Evolutionary conservation across 2,888 invertebrate genomes (phyloP), one percentile per base, ranked within the genome.

Genomic region (Athrips mouffetella): DNA sequence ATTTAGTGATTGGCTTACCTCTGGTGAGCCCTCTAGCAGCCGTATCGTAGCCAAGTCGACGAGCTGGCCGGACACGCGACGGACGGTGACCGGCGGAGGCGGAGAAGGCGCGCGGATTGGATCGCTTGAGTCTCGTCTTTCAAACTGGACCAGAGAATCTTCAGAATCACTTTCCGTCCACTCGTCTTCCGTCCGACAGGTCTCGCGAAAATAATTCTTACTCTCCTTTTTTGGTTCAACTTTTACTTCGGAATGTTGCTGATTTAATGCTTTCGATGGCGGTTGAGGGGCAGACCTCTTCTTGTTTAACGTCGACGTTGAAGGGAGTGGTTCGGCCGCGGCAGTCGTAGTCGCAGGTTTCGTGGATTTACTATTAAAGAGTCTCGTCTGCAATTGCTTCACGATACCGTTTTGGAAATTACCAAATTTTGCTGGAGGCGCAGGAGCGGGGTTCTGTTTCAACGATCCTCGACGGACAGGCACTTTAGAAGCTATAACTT

Each of bases 121-220:
- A 30, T 74, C 69, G 29, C 75, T 76, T 31, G 62, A 59, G 15
- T 65, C 52, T 45, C 62, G 21, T n/a, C 31, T 66, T 29, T 56
- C 48, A 4, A 60, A 53, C 31, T 64, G 69, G 47, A 61, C 47
- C 50, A n/a, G n/a, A n/a, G 67, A 65, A 47, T 79, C 76, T 41
- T 85, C 86, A n/a, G 79, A 72, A 49, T 86, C 86, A 53, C 87
- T 87, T 18, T 86, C 89, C 0, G 89, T 89, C 79, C 90, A 90
- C 63, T 91, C 91, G 52, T 91, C 91, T 67, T 91, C 91, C 16
- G 91, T 91, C 45, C 91, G 90, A 63, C 91, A 91, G 1, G 91
- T 91, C 70, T 91, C 91, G 11, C 89, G 86, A 64, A 89, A 89
- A 60, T 84, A 91, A 56, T 85, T 87, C 53, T 75, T 62, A 52